Base-by-base conservation (phyloP, 1,140 invertebrate genomes). In the Drosophila bocki region DNA sequence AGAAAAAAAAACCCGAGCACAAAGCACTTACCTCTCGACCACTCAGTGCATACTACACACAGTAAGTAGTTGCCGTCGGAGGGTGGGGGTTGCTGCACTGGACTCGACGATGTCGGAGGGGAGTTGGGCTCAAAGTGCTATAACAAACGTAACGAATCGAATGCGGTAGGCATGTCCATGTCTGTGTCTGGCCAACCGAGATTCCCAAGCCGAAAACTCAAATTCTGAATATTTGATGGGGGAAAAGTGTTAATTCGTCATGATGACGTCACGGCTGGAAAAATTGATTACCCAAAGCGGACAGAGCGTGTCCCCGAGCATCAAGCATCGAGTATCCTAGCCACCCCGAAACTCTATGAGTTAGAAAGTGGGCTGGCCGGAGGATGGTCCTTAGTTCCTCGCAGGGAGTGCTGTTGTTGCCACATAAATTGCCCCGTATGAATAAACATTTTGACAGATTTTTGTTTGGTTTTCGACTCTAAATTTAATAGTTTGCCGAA, bases 201-300 rank as follows among this genome's bases (percentile, higher is more conserved):
- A 67, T 60, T 78, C 58, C 75, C 48, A 69, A 68, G 32, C 41
- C 51, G 17, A 54, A 59, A 41, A 51, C 61, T 33, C 42, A 58
- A 64, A 76, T 39, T 72, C 13, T 59, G 53, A 72, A 58, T 50
- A 70, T 56, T 42, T 35, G 51, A 58, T 59, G 53, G 68, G 76
- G 77, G 53, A 75, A 76, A 83, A 85, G 57, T 83, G 68, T 68
- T 69, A 84, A 85, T 85, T 85, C 82, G 81, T 78, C 82, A 85
- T 72, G 82, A 85, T 85, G 82, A 85, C 82, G 82, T 85, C 82
- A 85, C 81, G 82, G 76, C 63, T 78, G 12, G 45, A 26, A 54
- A 70, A 85, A 85, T 85, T 77, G 77, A 85, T 85, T 85, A 84
- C 44, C 53, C 41, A 56, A 80, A 64, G 57, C 71, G 62, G 80